A percentile compares a stretch with the other conserved stretches of the same genome.
These are phyloP conservation scores for Megatriorchis doriae DNA, from an alignment of 2,113 vertebrate genomes.

Conservation along the genomic window DNA sequence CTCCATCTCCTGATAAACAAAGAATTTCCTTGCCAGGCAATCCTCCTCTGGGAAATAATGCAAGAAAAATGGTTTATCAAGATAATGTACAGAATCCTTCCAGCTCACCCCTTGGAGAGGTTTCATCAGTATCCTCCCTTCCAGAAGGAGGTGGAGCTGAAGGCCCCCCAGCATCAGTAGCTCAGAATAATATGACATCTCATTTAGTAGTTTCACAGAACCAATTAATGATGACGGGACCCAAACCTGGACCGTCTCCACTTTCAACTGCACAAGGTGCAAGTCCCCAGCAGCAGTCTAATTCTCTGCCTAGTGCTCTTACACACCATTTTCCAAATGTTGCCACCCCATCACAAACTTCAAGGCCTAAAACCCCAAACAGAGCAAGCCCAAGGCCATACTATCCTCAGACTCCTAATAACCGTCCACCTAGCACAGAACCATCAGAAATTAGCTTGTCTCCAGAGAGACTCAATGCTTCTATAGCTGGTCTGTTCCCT, in stretches of 20 bases:
- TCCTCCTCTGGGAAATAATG: constrained; percentile 78
- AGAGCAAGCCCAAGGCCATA: constrained; percentile 95
- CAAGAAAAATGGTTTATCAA: constrained; percentile 88
- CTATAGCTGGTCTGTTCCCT: constrained; percentile 96
- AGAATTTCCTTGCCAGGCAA: constrained; percentile 87
- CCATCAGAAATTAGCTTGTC: constrained; percentile 98
- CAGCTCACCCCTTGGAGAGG: constrained; percentile 81
- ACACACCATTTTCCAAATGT: constrained; percentile 89
- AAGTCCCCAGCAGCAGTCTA: constrained; percentile 86
- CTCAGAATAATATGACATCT: constrained; percentile 81
- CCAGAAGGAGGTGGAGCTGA: constrained; percentile 72
- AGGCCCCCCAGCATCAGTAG: constrained; percentile 63
- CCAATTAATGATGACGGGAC: constrained; percentile 82
- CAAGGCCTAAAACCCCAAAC: constrained; percentile 96
- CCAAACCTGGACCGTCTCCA: constrained; percentile 83
- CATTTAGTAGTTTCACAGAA: constrained; percentile 87
- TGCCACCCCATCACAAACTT: constrained; percentile 88
- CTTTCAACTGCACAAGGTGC: constrained; percentile 85
- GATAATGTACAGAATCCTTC: constrained; percentile 84
- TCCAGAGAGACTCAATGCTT: constrained; percentile 96
- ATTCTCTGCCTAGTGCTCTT: constrained; percentile 79
- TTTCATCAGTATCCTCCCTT: constrained; percentile 62
- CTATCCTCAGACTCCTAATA: constrained; percentile 94
- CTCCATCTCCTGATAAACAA: constrained; percentile 91
- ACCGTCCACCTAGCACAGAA: constrained; percentile 96